Base-by-base conservation (phyloP, 2,113 vertebrate species). In the Mobula hypostoma region DNA sequence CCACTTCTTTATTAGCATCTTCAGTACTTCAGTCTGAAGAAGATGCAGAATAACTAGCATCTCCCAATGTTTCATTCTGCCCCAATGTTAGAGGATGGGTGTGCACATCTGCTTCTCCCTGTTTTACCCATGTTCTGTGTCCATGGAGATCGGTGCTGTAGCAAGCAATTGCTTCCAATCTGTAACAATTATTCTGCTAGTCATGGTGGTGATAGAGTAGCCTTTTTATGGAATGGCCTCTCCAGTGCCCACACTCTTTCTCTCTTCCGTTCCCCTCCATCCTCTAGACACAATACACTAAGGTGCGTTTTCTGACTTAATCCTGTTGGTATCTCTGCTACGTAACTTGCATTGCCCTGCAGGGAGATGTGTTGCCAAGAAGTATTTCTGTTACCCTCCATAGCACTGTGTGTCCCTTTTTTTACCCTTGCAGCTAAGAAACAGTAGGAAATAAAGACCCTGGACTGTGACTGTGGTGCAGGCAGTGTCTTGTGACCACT, bases 401-500 rank as follows among this genome's bases (percentile, higher is more conserved):
- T 32, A 66, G 77, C 32, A 12, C 85, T 90, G 61, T 90, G 17
- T 32, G 72, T 74, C 15, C 58, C 85, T 77, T 29, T 76, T n/a
- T n/a, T 29, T n/a, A 77, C 29, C 76, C 29, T 90, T 90, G 2
- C 85, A 66, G 61, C 85, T 90, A 68, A 68, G 61, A 68, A 29
- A 15, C 61, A 32, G 85, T 90, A 68, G 61, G 29, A 90, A 63
- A 68, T 90, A 66, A 63, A 90, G 85, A 90, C 61, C 85, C 85
- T 68, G 85, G 61, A 66, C 61, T 68, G 85, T 90, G 82, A 61
- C 29, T 90, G 85, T 68, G 85, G 61, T 90, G 61, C 58, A 32
- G 85, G n/a, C n/a, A 19, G 61, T 19, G 58, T 90, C 58, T 90
- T 90, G 29, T 90, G 61, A 90, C 85, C 61, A 90, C 61, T 90